These are phyloP conservation scores for Drosophila nigrodunni DNA, from an alignment of 1,140 invertebrate genomes.

Conservation along the genomic window DNA sequence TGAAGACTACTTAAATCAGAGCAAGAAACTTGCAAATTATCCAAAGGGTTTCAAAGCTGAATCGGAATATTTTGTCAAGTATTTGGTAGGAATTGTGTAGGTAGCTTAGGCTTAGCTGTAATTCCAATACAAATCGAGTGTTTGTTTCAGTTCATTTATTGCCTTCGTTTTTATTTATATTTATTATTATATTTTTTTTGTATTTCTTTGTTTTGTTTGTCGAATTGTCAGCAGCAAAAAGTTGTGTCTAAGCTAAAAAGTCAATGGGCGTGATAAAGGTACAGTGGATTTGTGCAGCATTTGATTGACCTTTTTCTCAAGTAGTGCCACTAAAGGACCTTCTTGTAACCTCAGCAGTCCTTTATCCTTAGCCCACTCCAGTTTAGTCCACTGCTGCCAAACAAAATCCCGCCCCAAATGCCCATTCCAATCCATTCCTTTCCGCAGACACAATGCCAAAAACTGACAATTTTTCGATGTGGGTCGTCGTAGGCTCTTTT, in stretches of 20 bases:
- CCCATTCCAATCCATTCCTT: no score
- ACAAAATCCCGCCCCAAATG: no score
- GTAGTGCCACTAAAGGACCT: conserved; percentile 23
- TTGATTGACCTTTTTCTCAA: conserved; percentile 44
- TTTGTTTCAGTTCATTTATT: no score
- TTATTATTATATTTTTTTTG: not conserved
- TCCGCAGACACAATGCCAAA: conserved; percentile 13
- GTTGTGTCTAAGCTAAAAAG: conserved; percentile 13
- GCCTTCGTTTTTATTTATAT: not conserved
- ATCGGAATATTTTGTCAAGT: no score
- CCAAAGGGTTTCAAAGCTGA: no score
- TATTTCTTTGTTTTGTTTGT: not conserved
- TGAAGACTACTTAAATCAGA: not conserved
- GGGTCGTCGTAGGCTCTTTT: conserved; percentile 39
- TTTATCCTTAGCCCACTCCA: not conserved
- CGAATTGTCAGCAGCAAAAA: conserved; percentile 23
- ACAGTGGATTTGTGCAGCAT: conserved; percentile 30
- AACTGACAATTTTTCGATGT: conserved; percentile 71
- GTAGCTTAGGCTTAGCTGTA: not conserved
- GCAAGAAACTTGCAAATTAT: no score
- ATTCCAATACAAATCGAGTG: conserved; percentile 8
- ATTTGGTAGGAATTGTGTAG: not conserved
- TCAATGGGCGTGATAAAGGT: conserved; percentile 42
- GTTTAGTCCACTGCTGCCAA: no score
- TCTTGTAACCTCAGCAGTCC: conserved; percentile 13